Conservation (phyloP, 2,888 invertebrate species). For the Hipparchia sbordonii region DNA sequence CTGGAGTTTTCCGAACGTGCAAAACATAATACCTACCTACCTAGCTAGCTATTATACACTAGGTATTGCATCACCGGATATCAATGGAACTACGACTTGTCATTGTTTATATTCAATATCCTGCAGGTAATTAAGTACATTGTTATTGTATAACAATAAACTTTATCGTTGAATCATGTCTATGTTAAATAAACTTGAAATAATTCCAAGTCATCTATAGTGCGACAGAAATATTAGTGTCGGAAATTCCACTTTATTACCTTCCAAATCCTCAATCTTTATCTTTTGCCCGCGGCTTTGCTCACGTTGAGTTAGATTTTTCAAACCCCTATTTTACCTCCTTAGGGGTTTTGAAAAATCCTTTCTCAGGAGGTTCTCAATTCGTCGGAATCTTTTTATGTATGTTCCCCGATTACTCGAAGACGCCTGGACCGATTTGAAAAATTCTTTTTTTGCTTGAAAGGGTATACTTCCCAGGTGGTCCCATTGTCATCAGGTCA, state of each 20-base stretch:
- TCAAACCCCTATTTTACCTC: too few relatives aligned
- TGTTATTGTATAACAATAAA: slow-evolving; percentile 6
- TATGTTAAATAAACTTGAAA: neutral
- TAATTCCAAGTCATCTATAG: slow-evolving; percentile 1
- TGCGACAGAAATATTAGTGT: neutral
- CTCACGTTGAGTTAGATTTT: neutral
- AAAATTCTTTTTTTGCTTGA: too few relatives aligned
- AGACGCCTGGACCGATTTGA: too few relatives aligned
- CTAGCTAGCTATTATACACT: too few relatives aligned
- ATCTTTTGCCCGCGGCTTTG: neutral
- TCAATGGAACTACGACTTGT: neutral
- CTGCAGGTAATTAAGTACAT: slow-evolving; percentile 7
- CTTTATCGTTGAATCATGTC: neutral
- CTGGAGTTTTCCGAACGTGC: neutral
- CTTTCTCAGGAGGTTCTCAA: too few relatives aligned
- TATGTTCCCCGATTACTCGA: too few relatives aligned
- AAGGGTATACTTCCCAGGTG: too few relatives aligned
- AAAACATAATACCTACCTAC: neutral
- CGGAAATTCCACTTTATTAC: neutral
- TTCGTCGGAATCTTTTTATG: too few relatives aligned
- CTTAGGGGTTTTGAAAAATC: too few relatives aligned
- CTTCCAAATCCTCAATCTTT: too few relatives aligned
- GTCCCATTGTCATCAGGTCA: too few relatives aligned
- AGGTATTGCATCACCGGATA: slow-evolving; percentile 1
- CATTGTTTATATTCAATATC: slow-evolving; percentile 1